Conservation (phyloP, 2,888 invertebrate genomes). For the Brachyopa scutellaris region DNA sequence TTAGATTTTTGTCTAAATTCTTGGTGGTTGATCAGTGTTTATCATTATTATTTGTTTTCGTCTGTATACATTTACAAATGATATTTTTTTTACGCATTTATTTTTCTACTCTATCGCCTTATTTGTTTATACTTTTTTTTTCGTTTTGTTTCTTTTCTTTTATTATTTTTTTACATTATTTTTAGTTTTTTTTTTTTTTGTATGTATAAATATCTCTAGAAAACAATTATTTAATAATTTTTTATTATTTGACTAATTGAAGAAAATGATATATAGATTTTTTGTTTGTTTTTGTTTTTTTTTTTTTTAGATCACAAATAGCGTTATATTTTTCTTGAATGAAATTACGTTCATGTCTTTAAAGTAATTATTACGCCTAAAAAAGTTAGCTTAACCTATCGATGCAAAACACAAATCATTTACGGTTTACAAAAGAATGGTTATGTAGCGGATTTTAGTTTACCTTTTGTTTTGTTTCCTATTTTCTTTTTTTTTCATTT, state of each 20-base stretch:
- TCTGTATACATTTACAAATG: slow-evolving; percentile 73
- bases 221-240: slow-evolving; percentile 69
- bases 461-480: slow-evolving; percentile 8
- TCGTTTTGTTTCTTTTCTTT: slow-evolving; percentile 69
- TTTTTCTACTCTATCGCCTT: slow-evolving; percentile 66
- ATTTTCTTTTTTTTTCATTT: slow-evolving; percentile 14
- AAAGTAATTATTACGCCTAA: slow-evolving; percentile 60
- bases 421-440: slow-evolving; percentile 34
- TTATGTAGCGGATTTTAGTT: slow-evolving; percentile 36
- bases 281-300: slow-evolving; percentile 29
- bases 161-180: slow-evolving; percentile 69
- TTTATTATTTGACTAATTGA: slow-evolving; percentile 73
- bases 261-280: slow-evolving; percentile 74
- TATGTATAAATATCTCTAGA: slow-evolving; percentile 72
- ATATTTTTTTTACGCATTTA: slow-evolving; percentile 67
- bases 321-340: slow-evolving; percentile 63
- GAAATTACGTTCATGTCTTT: slow-evolving; percentile 68
- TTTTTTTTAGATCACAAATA: slow-evolving; percentile 70
- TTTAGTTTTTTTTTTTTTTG: slow-evolving; percentile 47
- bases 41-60: slow-evolving; percentile 71
- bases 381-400: slow-evolving; percentile 65
- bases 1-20: slow-evolving; percentile 65
- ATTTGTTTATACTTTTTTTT: slow-evolving; percentile 30
- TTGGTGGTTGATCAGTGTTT: slow-evolving; percentile 72
- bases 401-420: slow-evolving; percentile 56